phyloP scores from a whole-genome alignment of 1,140 invertebrate genomes.

The Heterodera schachtii region DNA sequence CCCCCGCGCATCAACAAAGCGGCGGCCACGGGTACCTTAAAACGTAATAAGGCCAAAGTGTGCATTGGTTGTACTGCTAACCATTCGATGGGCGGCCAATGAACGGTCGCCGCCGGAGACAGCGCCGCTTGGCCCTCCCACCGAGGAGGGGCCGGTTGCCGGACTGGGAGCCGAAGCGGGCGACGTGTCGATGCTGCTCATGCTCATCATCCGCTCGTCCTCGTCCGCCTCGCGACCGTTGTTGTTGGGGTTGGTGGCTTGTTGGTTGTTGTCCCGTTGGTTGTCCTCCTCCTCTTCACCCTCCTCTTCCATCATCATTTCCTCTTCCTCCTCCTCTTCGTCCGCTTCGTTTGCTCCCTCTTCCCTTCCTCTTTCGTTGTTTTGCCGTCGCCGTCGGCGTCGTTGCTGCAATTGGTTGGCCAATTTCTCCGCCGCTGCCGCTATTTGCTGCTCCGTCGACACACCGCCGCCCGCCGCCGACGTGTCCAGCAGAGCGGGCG shows the following conservation, averaged over 20 bases:
- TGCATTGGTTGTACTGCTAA: neutral
- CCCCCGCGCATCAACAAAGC: neutral
- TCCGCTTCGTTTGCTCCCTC: neutral
- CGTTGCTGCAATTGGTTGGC: neutral
- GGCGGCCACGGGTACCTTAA: neutral
- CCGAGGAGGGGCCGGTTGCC: neutral
- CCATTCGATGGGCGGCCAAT: neutral
- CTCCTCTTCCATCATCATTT: neutral
- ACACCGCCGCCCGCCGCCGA: neutral
- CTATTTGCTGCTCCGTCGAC: neutral
- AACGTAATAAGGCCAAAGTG: neutral
- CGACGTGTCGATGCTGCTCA: constrained; percentile 7
- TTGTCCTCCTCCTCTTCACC: neutral
- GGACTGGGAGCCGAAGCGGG: constrained; percentile 1
- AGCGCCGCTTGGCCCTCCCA: neutral
- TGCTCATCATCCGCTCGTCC: neutral
- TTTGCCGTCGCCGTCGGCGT: neutral
- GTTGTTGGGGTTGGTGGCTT: neutral
- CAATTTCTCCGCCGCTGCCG: neutral
- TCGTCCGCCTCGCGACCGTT: neutral
- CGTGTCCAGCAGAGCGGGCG: constrained; percentile 18
- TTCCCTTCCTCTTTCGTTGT: neutral
- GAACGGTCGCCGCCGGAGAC: neutral
- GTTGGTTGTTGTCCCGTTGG: too few species aligned
- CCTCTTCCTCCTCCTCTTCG: neutral